Base-by-base conservation (phyloP, 2,888 invertebrate genomes). In the Apamea crenata region DNA sequence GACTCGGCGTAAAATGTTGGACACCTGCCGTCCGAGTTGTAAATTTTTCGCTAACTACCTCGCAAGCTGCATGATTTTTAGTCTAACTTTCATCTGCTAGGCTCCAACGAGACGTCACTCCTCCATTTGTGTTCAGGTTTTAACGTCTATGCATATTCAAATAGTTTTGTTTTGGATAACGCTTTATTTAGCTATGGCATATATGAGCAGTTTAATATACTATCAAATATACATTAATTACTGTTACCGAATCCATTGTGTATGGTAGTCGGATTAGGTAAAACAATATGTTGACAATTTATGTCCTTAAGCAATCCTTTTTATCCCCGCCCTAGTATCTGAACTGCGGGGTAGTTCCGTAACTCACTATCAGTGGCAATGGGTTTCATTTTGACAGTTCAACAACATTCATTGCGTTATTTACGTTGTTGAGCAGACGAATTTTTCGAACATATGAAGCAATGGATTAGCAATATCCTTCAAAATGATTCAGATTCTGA, bases 61-160 rank as follows among this genome's bases (percentile, higher is more conserved):
- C 83, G 87, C 85, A 91, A 89, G 80, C 83, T 86, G 91, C 90
- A 94, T 95, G 95, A 95, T 96, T 96, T 96, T 95, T 95, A 93
- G 90, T 92, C 92, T 94, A 95, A 95, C 95, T 96, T 96, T 92
- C 87, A 87, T 89, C 88, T 89, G 90, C 84, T 89, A 89, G 88
- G 87, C 91, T 89, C 94, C 93, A 91, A 77, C 84, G 94, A 94
- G 95, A 93, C 93, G 89, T 93, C 92, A 93, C 90, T 90, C 80
- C 79, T 84, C 18, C 56, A 79, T 88, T 92, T 90, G 91, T 91
- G 92, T 93, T 91, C 90, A 91, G 82, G 40, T 80, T 82, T 74
- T 53, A 74, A 92, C 86, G 92, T 91, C 91, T 91, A 93, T 95
- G 95, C 94, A 96, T 95, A 95, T 95, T 94, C 91, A 94, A 94